Evolutionary conservation across 2,113 vertebrate species (phyloP).

Genomic region (Tragelaphus imberbis): DNA sequence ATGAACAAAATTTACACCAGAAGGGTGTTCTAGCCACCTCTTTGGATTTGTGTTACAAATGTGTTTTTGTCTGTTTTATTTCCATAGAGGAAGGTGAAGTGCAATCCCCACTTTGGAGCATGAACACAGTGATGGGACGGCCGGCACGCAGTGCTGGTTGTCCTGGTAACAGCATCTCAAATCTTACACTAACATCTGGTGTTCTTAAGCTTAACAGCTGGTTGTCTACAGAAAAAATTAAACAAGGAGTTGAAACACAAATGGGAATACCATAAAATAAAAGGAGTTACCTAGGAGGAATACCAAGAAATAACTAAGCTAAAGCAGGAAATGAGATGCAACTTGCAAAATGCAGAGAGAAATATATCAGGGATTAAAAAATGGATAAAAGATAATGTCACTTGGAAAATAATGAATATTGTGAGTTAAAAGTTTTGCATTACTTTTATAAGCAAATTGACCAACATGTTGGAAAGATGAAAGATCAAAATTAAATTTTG

Average conservation of each 20-base stretch:
- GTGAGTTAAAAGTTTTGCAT: neutral
- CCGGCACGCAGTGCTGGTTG: neutral
- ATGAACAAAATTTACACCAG: neutral
- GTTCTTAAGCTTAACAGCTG: slow-evolving; percentile 64
- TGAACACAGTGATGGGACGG: neutral
- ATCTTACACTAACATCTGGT: slow-evolving; percentile 57
- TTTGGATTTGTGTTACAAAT: neutral
- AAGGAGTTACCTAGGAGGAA: slow-evolving; percentile 58
- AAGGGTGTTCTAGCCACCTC: neutral
- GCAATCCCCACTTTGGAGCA: neutral
- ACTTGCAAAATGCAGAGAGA: slow-evolving; percentile 27
- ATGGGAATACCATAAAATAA: slow-evolving; percentile 64
- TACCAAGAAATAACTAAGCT: slow-evolving; percentile 41
- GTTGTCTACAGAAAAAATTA: slow-evolving; percentile 52
- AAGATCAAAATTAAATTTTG: neutral
- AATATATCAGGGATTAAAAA: neutral
- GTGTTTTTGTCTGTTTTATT: slow-evolving; percentile 30
- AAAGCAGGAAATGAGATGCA: slow-evolving; percentile 57
- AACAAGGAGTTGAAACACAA: slow-evolving; percentile 63
- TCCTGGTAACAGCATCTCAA: slow-evolving; percentile 54
- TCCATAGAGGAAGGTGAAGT: slow-evolving; percentile 18
- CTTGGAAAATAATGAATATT: neutral
- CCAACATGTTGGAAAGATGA: neutral
- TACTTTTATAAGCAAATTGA: neutral
- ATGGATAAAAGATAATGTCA: neutral